These are phyloP conservation scores for Petrolisthes manimaculis DNA, from an alignment of 2,888 invertebrate genomes.

Conservation along the genomic window DNA sequence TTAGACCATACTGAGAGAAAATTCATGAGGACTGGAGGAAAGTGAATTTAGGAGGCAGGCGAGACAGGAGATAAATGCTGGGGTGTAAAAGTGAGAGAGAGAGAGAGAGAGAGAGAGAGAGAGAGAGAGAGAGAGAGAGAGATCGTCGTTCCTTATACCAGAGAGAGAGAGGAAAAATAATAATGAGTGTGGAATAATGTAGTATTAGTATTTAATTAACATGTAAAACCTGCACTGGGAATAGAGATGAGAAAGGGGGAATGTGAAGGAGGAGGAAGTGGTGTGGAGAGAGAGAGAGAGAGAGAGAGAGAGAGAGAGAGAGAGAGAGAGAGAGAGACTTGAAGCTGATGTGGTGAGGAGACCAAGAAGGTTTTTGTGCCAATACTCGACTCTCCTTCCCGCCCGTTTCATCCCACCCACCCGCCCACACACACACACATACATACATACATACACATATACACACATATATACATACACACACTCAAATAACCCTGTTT, in stretches of 20 bases:
- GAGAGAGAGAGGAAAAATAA: conserved; percentile 3
- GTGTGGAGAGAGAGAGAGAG: conserved; percentile 5
- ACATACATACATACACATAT: conserved; percentile 18
- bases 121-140: neutral
- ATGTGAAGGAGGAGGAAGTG: no score
- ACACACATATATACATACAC: conserved; percentile 2
- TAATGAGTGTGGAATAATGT: conserved; percentile 5
- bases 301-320: conserved; percentile 21
- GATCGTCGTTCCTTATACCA: no score
- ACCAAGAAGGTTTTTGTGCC: neutral
- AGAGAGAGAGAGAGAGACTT: no score
- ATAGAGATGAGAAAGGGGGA: neutral
- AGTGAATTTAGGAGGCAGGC: neutral
- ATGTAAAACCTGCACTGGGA: neutral
- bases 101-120: conserved; percentile 13
- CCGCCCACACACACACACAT: conserved; percentile 13
- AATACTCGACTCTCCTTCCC: neutral
- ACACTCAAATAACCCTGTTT: neutral
- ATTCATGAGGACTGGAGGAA: neutral
- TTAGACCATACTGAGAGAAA: neutral
- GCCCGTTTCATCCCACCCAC: neutral
- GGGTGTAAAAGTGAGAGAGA: neutral
- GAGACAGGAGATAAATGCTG: conserved; percentile 8
- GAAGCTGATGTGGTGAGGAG: neutral
- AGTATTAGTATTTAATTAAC: neutral